These are phyloP conservation scores for Palaemon carinicauda DNA, from an alignment of 1,140 invertebrate genomes.

Conservation along the genomic window DNA sequence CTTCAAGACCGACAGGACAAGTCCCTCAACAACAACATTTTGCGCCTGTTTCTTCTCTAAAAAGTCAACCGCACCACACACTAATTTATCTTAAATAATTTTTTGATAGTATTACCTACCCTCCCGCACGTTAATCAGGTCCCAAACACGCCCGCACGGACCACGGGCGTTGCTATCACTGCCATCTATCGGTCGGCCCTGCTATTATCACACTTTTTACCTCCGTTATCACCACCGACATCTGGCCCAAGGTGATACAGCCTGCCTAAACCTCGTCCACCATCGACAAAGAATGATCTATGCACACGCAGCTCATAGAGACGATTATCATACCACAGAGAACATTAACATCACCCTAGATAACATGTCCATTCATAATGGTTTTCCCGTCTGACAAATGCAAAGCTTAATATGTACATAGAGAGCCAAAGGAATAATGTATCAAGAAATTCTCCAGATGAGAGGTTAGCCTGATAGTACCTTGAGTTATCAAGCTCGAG, in stretches of 20 bases:
- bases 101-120: no score
- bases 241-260: slow-evolving; percentile 9
- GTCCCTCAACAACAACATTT: neutral
- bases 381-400: no score
- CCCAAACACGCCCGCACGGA: neutral
- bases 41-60: neutral
- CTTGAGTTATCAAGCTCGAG: no score
- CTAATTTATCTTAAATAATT: neutral
- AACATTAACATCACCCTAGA: no score
- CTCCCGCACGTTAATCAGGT: slow-evolving; percentile 20
- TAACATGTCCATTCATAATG: no score
- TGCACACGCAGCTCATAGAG: neutral
- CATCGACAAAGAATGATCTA: neutral
- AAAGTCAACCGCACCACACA: neutral
- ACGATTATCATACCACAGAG: neutral
- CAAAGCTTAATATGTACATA: no score
- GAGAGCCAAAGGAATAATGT: no score
- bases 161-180: slow-evolving; percentile 16
- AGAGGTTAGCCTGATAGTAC: no score
- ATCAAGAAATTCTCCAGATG: no score
- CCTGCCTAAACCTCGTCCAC: neutral
- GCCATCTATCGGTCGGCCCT: slow-evolving; percentile 18
- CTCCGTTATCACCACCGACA: slow-evolving; percentile 19
- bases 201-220: slow-evolving; percentile 48
- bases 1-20: neutral